A percentile compares a stretch with the other conserved stretches of the same genome.
phyloP scores from a whole-genome alignment of 2,888 invertebrate genomes.

The Drosophila fulvimacula region DNA sequence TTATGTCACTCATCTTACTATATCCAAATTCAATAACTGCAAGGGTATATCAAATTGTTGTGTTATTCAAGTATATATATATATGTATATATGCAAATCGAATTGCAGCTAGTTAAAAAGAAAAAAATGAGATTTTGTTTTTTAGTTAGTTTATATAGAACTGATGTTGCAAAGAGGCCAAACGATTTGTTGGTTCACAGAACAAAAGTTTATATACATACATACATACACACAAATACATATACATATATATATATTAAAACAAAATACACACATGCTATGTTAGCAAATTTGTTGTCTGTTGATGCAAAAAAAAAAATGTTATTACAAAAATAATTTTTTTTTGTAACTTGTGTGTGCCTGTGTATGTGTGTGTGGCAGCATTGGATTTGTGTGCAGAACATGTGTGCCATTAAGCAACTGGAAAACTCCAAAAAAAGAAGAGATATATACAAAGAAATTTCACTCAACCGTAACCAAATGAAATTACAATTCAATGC shows the following conservation, averaged over 20 bases:
- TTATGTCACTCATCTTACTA: conserved; percentile 5
- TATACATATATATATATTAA: neutral
- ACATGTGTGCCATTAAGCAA: conserved; percentile 53
- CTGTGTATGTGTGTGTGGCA: conserved; percentile 27
- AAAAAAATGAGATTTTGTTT: conserved; percentile 30
- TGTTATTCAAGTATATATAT: conserved; percentile 25
- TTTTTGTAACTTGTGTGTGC: conserved; percentile 52
- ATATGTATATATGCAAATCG: neutral
- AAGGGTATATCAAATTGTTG: conserved; percentile 30
- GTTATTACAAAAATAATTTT: conserved; percentile 45
- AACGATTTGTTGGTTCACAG: conserved; percentile 73
- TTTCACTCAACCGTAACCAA: conserved; percentile 42
- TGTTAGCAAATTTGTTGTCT: conserved; percentile 77
- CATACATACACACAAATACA: conserved; percentile 40
- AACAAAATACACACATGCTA: conserved; percentile 56
- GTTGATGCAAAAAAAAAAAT: conserved; percentile 49
- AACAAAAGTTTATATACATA: conserved; percentile 63
- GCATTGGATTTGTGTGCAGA: conserved; percentile 44
- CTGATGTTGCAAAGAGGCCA: conserved; percentile 51
- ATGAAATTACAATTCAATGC: conserved; percentile 53
- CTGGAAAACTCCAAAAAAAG: conserved; percentile 36
- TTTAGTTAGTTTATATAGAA: conserved; percentile 39
- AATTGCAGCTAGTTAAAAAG: conserved; percentile 42
- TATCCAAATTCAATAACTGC: neutral
- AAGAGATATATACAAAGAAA: conserved; percentile 19